Conservation (phyloP, 2,113 vertebrate genomes). For the Muntiacus muntjak region DNA sequence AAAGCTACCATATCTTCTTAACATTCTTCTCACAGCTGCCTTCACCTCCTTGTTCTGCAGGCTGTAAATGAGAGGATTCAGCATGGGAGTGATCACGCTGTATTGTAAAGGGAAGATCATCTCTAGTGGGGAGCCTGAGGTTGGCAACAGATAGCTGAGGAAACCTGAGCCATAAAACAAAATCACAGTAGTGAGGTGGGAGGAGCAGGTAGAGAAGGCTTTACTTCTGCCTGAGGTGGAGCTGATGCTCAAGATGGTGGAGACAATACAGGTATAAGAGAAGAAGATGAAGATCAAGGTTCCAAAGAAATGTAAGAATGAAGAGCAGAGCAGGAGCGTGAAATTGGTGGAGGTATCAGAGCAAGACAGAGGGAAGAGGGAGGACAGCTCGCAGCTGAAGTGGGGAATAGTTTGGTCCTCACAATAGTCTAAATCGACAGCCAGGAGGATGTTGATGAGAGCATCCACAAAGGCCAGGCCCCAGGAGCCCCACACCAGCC, state of each 20-base stretch:
- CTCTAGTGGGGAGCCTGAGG: neutral
- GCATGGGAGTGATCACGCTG: neutral
- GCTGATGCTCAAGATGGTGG: constrained; percentile 37
- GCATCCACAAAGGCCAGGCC: constrained; percentile 26
- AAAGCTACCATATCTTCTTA: neutral
- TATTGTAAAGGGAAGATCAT: neutral
- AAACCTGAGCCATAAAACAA: constrained; percentile 56
- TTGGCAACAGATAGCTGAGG: neutral
- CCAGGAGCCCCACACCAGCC: constrained; percentile 45
- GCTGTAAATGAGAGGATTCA: neutral
- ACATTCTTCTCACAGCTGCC: neutral
- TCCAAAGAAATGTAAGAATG: constrained; percentile 11
- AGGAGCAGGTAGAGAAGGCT: constrained; percentile 58
- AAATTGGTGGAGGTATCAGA: constrained; percentile 30
- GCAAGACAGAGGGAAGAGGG: constrained; percentile 46
- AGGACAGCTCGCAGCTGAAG: constrained; percentile 53
- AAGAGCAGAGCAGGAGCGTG: constrained; percentile 14
- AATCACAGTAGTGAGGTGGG: constrained; percentile 45
- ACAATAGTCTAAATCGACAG: constrained; percentile 35
- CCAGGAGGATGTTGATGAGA: constrained; percentile 35
- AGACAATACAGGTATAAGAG: constrained; percentile 33
- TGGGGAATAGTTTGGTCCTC: constrained; percentile 11
- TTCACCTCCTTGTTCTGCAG: constrained; percentile 8
- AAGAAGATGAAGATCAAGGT: constrained; percentile 1
- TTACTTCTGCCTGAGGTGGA: constrained; percentile 46